Conservation (phyloP, 2,113 vertebrate genomes). For the Sus scrofa region DNA sequence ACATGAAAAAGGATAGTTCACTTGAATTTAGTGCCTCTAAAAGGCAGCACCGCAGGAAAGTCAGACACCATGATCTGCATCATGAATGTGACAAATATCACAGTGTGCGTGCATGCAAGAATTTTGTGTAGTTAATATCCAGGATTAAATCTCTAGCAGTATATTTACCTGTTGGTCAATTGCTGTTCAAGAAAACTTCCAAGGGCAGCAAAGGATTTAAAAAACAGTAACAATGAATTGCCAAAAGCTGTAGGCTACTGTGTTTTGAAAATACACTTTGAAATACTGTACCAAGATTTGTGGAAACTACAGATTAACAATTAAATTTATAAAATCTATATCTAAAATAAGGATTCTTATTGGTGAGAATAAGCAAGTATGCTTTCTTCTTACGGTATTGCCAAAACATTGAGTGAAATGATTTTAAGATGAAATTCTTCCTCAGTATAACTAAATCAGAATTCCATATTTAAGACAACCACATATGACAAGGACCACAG, state of each 20-base stretch:
- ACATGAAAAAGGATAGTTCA: slow-evolving; percentile 60
- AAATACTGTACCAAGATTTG: slow-evolving; percentile 37
- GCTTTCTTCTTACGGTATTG: background rate
- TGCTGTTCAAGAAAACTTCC: slow-evolving; percentile 87
- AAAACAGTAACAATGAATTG: slow-evolving; percentile 85
- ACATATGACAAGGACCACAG: background rate
- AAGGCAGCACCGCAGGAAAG: slow-evolving; percentile 73
- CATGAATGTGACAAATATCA: slow-evolving; percentile 13
- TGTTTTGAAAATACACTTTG: slow-evolving; percentile 68
- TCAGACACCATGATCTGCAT: slow-evolving; percentile 75
- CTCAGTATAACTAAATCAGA: background rate
- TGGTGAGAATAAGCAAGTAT: slow-evolving; percentile 8
- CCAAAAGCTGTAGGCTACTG: slow-evolving; percentile 65
- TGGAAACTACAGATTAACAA: slow-evolving; percentile 58
- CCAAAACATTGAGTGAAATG: slow-evolving; percentile 24
- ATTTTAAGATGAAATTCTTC: slow-evolving; percentile 53
- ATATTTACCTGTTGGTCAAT: slow-evolving; percentile 87
- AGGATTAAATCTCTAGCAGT: slow-evolving; percentile 67
- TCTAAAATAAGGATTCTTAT: slow-evolving; percentile 31
- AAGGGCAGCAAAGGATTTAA: slow-evolving; percentile 88
- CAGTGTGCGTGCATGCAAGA: slow-evolving; percentile 78
- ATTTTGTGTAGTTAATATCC: slow-evolving; percentile 48
- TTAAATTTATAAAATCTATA: slow-evolving; percentile 36
- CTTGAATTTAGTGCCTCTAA: slow-evolving; percentile 29
- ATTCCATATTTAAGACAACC: slow-evolving; percentile 44